A percentile compares a stretch with the other conserved stretches of the same genome.
phyloP scores from a whole-genome alignment of 1,140 invertebrate species.

The Zaprionus camerounensis region DNA sequence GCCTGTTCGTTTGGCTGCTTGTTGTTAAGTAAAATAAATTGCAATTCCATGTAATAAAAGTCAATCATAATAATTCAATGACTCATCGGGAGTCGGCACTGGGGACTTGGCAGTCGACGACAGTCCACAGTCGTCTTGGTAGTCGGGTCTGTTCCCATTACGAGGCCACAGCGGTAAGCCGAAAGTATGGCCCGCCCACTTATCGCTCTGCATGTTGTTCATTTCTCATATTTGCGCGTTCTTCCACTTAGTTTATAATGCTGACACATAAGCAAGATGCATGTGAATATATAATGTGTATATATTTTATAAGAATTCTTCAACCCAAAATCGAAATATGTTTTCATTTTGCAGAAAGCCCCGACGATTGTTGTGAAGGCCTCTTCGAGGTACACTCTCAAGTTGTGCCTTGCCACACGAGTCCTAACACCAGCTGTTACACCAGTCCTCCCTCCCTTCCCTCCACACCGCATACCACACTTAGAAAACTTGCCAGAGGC shows the following conservation, averaged over 20 bases:
- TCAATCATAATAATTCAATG: slow-evolving; percentile 83
- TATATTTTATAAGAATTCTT: not conserved
- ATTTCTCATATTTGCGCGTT: not conserved
- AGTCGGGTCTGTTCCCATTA: not conserved
- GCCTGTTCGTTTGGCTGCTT: slow-evolving; percentile 42
- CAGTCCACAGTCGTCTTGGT: not conserved
- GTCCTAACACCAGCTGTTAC: slow-evolving; percentile 5
- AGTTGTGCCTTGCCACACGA: not conserved
- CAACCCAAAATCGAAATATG: not conserved
- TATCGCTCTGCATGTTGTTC: not conserved
- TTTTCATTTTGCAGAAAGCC: not conserved
- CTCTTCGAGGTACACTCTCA: not conserved
- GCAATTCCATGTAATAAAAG: slow-evolving; percentile 81
- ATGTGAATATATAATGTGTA: slow-evolving; percentile 3
- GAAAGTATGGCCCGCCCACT: slow-evolving; percentile 9
- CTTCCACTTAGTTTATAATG: slow-evolving; percentile 13
- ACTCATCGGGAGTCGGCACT: slow-evolving; percentile 48
- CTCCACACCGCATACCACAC: not conserved
- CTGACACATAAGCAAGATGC: slow-evolving; percentile 16
- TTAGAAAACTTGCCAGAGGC: not conserved
- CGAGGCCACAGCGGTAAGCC: slow-evolving; percentile 23
- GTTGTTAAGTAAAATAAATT: slow-evolving; percentile 83
- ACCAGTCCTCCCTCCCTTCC: not conserved
- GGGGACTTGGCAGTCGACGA: not conserved
- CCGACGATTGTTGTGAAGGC: not conserved